Base-by-base conservation (phyloP, 2,888 invertebrate genomes). In the Rhamphomyia laevipes region DNA sequence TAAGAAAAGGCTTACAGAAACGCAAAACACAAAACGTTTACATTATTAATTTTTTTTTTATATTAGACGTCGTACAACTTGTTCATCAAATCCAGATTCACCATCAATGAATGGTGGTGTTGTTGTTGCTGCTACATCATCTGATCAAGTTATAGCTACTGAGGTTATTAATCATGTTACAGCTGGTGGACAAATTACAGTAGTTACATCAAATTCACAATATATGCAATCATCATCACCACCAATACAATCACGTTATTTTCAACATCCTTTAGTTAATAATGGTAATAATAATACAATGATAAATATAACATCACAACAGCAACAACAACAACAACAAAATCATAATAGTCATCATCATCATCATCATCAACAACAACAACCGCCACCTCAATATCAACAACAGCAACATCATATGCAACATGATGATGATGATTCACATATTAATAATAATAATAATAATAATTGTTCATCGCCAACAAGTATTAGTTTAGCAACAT, bases 401-500 rank as follows among this genome's bases (percentile, higher is more conserved):
- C 74, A 69, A 45, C 56, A 59, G 45, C 57, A 61, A 43, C 52
- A 56, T 12, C 57, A 56, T 2, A 54, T 55, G 2, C 55, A 35
- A 12, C 53, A 46, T 1, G 51, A 74, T 77, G 53, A 75, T 78
- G 71, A 81, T n/a, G 23, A 54, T 53, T 35, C 56, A 53, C 33
- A 59, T 45, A 43, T 43, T 43, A 51, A 48, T 43, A 49, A 51
- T 21, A 42, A 42, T 43, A 42, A 42, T 42, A 42, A 42, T 42
- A 21, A 27, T 27, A 21, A 21, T 21, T 23, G 15, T 23, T 59
- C 61, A 47, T 59, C 59, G 17, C 56, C 58, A 16, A 56, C 56
- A 21, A 60, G 63, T 41, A 62, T 67, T 41, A 63, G 64, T 52
- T 56, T 66, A 30, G 62, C 61, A 43, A 54, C 62, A 37, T 54